A percentile compares a stretch with the other conserved stretches of the same genome.
phyloP scores from a whole-genome alignment of 2,797 vertebrate species.

The Sphenodon punctatus region DNA sequence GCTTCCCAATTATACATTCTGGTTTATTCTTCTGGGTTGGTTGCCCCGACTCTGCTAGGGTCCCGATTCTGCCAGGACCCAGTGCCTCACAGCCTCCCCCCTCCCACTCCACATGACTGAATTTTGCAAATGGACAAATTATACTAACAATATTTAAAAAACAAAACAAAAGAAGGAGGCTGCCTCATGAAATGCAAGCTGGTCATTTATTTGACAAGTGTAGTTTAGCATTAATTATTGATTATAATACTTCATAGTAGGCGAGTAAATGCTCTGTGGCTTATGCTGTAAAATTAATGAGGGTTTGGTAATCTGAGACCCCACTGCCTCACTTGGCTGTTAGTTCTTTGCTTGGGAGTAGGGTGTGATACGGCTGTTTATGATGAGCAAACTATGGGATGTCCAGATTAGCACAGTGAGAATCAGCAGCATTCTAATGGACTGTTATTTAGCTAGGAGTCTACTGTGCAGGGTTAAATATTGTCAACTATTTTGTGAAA shows the following conservation, averaged over 20 bases:
- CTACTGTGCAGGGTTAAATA: not conserved
- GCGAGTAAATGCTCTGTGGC: conserved; percentile 54
- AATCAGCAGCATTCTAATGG: not conserved
- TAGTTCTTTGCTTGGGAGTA: conserved; percentile 51
- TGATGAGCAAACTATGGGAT: not conserved
- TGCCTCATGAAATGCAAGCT: conserved; percentile 9
- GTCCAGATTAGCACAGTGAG: not conserved
- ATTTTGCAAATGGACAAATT: not conserved
- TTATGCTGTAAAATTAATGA: conserved; percentile 59
- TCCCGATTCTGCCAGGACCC: too few species aligned
- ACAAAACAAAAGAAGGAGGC: not conserved
- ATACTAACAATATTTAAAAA: not conserved
- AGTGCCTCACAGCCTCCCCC: not conserved
- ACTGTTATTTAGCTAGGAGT: not conserved
- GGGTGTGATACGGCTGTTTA: not conserved
- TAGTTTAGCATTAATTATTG: conserved; percentile 67
- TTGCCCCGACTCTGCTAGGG: too few species aligned
- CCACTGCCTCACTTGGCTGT: conserved; percentile 39
- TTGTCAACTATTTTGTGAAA: not conserved
- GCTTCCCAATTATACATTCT: too few species aligned
- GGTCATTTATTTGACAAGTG: conserved; percentile 62
- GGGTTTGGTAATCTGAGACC: conserved; percentile 47
- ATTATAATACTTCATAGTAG: conserved; percentile 41
- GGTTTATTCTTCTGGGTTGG: too few species aligned
- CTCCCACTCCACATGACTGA: not conserved